Percentiles rank a stretch among this genome's conserved stretches.
Evolutionary conservation across 2,113 vertebrate genomes (phyloP).

Genomic region (Dasyurus viverrinus): DNA sequence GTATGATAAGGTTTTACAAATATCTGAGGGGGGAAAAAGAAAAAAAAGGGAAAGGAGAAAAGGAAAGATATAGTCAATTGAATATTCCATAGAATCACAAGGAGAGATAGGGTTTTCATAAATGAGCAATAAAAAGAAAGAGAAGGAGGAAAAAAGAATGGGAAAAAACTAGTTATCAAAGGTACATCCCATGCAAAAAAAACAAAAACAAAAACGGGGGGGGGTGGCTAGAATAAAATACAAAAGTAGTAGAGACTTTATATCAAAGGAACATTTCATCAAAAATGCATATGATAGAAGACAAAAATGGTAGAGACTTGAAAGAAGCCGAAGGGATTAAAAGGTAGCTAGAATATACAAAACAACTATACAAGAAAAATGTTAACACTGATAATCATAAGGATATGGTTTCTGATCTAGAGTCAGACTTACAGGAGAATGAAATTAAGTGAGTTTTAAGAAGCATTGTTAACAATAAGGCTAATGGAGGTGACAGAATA

Average conservation of each 20-base stretch:
- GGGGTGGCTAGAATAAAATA: too few species aligned
- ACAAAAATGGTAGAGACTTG: neutral
- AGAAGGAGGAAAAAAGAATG: neutral
- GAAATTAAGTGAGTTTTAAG: neutral
- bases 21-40: neutral
- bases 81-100: neutral
- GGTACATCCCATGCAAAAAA: too few species aligned
- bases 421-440: neutral
- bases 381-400: neutral
- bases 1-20: neutral
- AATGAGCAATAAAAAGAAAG: neutral
- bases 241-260: too few species aligned
- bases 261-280: neutral
- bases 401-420: neutral
- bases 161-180: neutral
- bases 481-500: neutral
- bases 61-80: neutral
- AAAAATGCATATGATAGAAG: too few species aligned
- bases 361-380: neutral
- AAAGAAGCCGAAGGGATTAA: neutral
- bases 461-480: neutral
- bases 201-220: too few species aligned
- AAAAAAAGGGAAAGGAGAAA: neutral
- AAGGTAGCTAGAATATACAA: neutral
- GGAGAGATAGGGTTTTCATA: neutral